Evolutionary conservation across 2,888 invertebrate species (phyloP), one percentile per base, ranked within the genome.

Genomic region (Mesorhabditis spiculigera): DNA sequence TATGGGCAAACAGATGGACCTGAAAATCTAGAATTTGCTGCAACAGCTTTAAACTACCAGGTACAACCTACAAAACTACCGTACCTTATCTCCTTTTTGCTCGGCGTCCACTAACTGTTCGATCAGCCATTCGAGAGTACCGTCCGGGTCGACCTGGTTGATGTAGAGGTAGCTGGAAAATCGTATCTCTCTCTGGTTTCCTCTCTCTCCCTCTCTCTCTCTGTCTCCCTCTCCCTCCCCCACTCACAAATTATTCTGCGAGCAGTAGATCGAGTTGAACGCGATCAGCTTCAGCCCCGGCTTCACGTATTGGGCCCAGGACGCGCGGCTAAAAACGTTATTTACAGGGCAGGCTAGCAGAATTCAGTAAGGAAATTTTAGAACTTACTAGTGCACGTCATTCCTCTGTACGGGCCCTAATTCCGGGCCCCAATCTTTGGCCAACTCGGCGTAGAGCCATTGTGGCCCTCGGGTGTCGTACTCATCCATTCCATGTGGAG

Each of bases 391-490:
- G 71, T 80, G 76, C 16, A 82, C 78, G 58, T 76, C 75, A 4
- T 73, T 71, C 8, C 61, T 43, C 41, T 76, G 69, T 6, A 75
- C 62, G 45, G 81, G 75, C 6, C 80, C 78, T 2, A 80, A 77
- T 90, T 91, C 92, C 0, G 91, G 90, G 77, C 94, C 87, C 90
- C 91, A 92, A 75, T 91, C 90, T 4, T 92, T 90, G 93, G 93
- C 94, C 83, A 90, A 88, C n/a, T 91, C 88, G 13, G 90, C 88
- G 84, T 93, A 94, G 5, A 94, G 86, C 94, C 96, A 97, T 10
- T 91, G 90, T 73, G 94, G 80, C 5, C 81, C 82, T 50, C 79
- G 71, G 6, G 68, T 74, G 45, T 79, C 78, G 62, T 82, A 81
- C 44, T 81, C 75, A 8, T 76, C 76, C 74, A 81, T 85, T 68